Evolutionary conservation across 2,888 invertebrate species (phyloP).

Genomic region (Hirtodrosophila confusa): DNA sequence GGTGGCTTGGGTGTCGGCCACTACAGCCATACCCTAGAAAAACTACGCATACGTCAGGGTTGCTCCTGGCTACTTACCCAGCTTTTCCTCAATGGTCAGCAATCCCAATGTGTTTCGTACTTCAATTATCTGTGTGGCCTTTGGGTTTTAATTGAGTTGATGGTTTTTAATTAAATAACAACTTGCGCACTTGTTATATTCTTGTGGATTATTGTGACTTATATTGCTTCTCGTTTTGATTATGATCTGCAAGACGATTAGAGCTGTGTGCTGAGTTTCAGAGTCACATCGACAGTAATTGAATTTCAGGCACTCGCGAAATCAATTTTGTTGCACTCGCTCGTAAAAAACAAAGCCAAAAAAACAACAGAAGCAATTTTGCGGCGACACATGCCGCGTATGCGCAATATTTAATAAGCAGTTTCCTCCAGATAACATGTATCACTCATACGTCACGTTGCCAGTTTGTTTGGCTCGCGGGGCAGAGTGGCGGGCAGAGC

Average conservation of each 20-base stretch:
- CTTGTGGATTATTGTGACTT: slow-evolving; percentile 59
- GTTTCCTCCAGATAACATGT: slow-evolving; percentile 57
- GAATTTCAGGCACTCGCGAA: slow-evolving; percentile 22
- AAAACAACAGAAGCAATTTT: slow-evolving; percentile 35
- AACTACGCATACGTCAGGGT: slow-evolving; percentile 35
- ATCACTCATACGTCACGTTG: slow-evolving; percentile 74
- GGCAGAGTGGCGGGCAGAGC: slow-evolving; percentile 15
- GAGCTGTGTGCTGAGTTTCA: slow-evolving; percentile 2
- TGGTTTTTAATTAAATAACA: slow-evolving; percentile 3
- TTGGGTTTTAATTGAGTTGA: slow-evolving; percentile 21
- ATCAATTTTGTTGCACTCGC: slow-evolving; percentile 49
- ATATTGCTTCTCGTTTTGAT: slow-evolving; percentile 53
- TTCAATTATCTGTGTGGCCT: slow-evolving; percentile 14
- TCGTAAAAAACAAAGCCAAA: slow-evolving; percentile 43
- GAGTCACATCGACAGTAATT: slow-evolving; percentile 9
- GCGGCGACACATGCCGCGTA: slow-evolving; percentile 57
- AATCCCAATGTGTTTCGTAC: slow-evolving; percentile 9
- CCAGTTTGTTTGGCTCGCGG: slow-evolving; percentile 34
- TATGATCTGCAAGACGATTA: slow-evolving; percentile 15
- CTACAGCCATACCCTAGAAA: neutral
- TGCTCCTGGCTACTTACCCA: slow-evolving; percentile 40
- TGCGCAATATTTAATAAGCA: slow-evolving; percentile 75
- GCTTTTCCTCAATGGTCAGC: slow-evolving; percentile 10
- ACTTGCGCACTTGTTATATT: slow-evolving; percentile 24
- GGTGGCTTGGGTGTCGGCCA: slow-evolving; percentile 25